Base-by-base conservation (phyloP, 2,113 vertebrate genomes). In the Brienomyrus brachyistius region DNA sequence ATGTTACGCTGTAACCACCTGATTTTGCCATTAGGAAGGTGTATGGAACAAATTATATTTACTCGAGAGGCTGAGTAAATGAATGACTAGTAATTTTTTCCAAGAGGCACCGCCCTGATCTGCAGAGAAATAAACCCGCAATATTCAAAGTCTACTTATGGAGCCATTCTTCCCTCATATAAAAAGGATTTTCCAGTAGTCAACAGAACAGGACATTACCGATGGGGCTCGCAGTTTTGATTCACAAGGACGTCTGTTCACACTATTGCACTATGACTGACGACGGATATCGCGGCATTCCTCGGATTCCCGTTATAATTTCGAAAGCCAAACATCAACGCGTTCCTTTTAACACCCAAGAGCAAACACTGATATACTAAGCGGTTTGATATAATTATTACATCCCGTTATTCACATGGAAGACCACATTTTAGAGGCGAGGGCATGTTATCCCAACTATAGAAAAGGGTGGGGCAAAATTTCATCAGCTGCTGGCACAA, bases 241-340 rank as follows among this genome's bases (percentile, higher is more conserved):
- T 70, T 31, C 13, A 70, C 3, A 70, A 0, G 9, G 9, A 31
- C 27, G n/a, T 11, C 10, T 70, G 62, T 31, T 31, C n/a, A 31
- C 27, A 31, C 10, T 70, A 11, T 27, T 11, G n/a, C 9, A 31
- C n/a, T 13, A 27, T 27, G 13, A n/a, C 23, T 27, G n/a, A 11
- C n/a, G 62, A 66, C n/a, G n/a, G 62, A 27, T 66, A 27, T 27
- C 10, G n/a, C 62, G 62, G 59, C 59, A 96, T 97, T 77, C 70
- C 27, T 40, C 31, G 31, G 13, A 17, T 43, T 40, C 17, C 74
- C 35, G 74, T 80, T 80, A 80, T 80, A 80, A 80, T 43, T 80
- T 7, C 31, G 74, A 40, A 80, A 43, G 35, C 13, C 74, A 1
- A 40, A n/a, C 35, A 80, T 17, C 74, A 40, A 19, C 11, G 74